Evolutionary conservation across 2,888 invertebrate genomes (phyloP).

Genomic region (Cosmia trapezina): DNA sequence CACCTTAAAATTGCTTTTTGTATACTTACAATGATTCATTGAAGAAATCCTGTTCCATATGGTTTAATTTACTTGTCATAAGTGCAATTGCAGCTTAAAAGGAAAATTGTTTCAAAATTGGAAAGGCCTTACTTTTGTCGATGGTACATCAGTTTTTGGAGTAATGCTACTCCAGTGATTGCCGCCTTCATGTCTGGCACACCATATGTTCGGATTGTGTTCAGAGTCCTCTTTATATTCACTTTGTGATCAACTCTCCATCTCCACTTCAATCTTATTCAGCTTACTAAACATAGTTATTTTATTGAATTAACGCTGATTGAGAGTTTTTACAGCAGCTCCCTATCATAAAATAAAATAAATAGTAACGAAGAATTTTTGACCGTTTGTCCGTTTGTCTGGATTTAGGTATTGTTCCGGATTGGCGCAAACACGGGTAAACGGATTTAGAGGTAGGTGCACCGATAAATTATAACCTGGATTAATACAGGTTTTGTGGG

Average conservation of each 20-base stretch:
- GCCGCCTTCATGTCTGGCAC: background rate
- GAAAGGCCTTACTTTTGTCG: too few relatives aligned
- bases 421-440: background rate
- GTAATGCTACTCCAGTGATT: background rate
- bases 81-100: too few relatives aligned
- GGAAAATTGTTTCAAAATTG: too few relatives aligned
- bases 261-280: background rate
- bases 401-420: background rate
- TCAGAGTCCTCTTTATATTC: background rate
- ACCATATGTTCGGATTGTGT: slow-evolving; percentile 1
- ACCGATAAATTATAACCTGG: background rate
- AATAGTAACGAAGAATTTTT: background rate
- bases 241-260: slow-evolving; percentile 2
- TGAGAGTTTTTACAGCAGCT: background rate
- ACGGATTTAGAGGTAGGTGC: background rate
- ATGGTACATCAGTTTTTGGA: background rate
- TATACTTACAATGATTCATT: too few relatives aligned
- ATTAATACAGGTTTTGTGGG: background rate
- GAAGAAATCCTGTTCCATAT: too few relatives aligned
- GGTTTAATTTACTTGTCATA: too few relatives aligned
- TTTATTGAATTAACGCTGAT: background rate
- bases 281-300: background rate
- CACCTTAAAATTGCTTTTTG: too few relatives aligned
- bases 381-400: background rate
- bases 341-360: background rate